phyloP scores from a whole-genome alignment of 2,797 vertebrate species.

The Spondyliosoma cantharus region DNA sequence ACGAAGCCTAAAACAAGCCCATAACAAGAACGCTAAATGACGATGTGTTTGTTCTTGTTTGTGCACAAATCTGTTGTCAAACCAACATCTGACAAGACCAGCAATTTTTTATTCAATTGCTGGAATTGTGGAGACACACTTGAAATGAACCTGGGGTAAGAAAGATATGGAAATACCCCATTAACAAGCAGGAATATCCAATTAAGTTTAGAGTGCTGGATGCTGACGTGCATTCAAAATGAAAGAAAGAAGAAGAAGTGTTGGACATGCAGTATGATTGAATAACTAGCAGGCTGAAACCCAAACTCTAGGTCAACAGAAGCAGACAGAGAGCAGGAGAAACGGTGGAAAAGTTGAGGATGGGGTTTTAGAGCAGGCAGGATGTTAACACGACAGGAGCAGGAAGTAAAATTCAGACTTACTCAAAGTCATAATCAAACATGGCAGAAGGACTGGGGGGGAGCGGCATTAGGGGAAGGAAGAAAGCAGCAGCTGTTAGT shows the following conservation, averaged over 20 bases:
- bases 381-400: constrained; percentile 85
- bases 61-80: constrained; percentile 46
- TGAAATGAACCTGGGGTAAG: constrained; percentile 41
- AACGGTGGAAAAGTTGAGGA: constrained; percentile 37
- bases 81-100: constrained; percentile 44
- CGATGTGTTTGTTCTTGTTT: constrained; percentile 40
- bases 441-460: constrained; percentile 99
- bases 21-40: constrained; percentile 58
- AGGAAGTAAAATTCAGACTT: constrained; percentile 94
- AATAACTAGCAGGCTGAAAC: constrained; percentile 42
- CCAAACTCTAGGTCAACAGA: constrained; percentile 47
- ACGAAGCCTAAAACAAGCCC: constrained; percentile 55
- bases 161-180: constrained; percentile 34
- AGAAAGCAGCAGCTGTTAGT: constrained; percentile 98
- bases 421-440: constrained; percentile 99
- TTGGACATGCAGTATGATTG: constrained; percentile 68
- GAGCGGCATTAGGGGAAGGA: constrained; percentile 93
- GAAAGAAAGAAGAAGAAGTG: constrained; percentile 20
- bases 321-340: constrained; percentile 29
- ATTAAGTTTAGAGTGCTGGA: constrained; percentile 39
- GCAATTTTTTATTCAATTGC: constrained; percentile 15
- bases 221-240: constrained; percentile 41
- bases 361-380: constrained; percentile 58
- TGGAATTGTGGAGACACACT: constrained; percentile 37
- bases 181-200: constrained; percentile 43